Base-by-base conservation (phyloP, 2,888 invertebrate species). In the Archips xylosteana region DNA sequence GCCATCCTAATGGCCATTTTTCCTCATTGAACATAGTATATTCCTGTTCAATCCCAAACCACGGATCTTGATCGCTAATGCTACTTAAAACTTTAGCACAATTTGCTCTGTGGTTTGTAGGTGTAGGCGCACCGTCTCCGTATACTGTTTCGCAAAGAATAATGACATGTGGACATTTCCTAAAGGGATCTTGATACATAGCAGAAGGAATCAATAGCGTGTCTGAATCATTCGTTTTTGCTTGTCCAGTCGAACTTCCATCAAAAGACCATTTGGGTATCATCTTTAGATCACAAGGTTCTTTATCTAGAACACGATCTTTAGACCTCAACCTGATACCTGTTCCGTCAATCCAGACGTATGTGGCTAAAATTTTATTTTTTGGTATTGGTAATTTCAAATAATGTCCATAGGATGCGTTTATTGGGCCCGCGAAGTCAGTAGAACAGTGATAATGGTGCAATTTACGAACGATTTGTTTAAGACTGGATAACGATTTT, bases 11-110 rank as follows among this genome's bases (percentile, higher is more conserved):
- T 6, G 98, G 98, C 94, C 98, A 96, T 59, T 96, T 92, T 87
- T 98, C 98, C 82, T 96, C 95, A 84, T 98, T 98, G 75, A 98
- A 95, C 82, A 98, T 95, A 12, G 98, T 97, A 88, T 98, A 98
- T 86, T 98, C 98, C 89, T 98, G 98, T 88, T 98, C 98, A 84
- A 98, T 97, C 12, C 98, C 98, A 86, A 98, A 98, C 98, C 97
- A 98, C 4, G 98, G 98, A 68, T 96, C 95, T 75, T 96, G 92
- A 70, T 95, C 94, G 45, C 92, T 91, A 63, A 95, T 93, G 81
- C 92, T 87, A 76, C 92, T 92, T 77, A 96, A 85, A 0, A 94
- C 87, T 76, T 95, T 94, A 51, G 96, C 96, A 85, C 97, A 97
- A 13, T 95, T 87, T 75, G 95, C 92, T 79, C 98, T 95, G 80